These are phyloP conservation scores for Zaprionus kolodkinae DNA, from an alignment of 1,140 invertebrate genomes.

Conservation along the genomic window DNA sequence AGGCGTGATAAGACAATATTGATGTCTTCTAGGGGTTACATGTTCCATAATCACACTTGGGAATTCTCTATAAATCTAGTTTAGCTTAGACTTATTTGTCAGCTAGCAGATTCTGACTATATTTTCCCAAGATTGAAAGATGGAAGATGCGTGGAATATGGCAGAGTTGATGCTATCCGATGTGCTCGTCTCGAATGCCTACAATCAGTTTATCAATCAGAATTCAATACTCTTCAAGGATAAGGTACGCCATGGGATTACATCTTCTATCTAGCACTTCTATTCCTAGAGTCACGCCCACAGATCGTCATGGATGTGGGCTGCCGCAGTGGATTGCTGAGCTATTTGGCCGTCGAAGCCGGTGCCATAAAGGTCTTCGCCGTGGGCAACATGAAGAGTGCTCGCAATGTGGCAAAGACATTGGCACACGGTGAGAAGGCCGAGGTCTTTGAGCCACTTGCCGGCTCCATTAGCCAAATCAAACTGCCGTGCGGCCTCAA, in stretches of 20 bases:
- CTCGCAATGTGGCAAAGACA: constrained; percentile 11
- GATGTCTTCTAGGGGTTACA: background rate
- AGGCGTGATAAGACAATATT: constrained; percentile 36
- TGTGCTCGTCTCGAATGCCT: constrained; percentile 25
- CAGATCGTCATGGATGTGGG: constrained; percentile 65
- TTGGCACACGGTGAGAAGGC: constrained; percentile 28
- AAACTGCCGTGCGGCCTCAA: constrained; percentile 40
- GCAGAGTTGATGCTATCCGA: constrained; percentile 39
- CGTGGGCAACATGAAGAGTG: constrained; percentile 40
- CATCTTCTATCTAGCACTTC: background rate
- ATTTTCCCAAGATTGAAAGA: background rate
- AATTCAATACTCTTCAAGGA: constrained; percentile 43
- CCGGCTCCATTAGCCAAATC: constrained; percentile 33
- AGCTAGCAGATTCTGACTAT: background rate
- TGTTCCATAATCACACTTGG: background rate
- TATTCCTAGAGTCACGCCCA: too few species aligned
- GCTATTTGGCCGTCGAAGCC: constrained; percentile 38
- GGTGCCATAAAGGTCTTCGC: constrained; percentile 56
- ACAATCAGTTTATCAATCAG: constrained; percentile 25
- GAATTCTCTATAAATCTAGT: background rate
- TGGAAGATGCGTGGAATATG: constrained; percentile 12
- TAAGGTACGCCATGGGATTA: constrained; percentile 31
- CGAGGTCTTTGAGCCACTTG: constrained; percentile 40
- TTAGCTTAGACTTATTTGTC: background rate
- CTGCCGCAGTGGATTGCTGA: constrained; percentile 60